Base-by-base conservation (phyloP, 1,140 invertebrate genomes). In the Cherax quadricarinatus region DNA sequence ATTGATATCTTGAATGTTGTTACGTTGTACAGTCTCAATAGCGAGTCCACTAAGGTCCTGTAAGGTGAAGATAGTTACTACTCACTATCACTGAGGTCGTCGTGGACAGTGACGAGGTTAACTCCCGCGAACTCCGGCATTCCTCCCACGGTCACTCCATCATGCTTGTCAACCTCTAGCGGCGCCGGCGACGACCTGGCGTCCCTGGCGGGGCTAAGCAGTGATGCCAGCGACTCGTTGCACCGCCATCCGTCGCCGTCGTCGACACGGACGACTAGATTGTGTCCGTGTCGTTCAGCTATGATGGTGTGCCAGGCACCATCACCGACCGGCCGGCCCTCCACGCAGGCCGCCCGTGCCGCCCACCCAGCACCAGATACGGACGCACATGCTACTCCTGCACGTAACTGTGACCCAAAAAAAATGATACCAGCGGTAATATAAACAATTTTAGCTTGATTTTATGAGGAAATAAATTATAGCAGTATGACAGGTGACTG, bases 11-110 rank as follows among this genome's bases (percentile, higher is more conserved):
- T 41, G 30, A 41, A 41, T 41, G 30, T 41, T 41, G 30, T 41
- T 41, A 1, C 2, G 30, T 41, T 41, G 30, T 41, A 41, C 30
- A 41, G 0, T 41, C 30, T 41, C 2, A 1, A 41, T 41, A 41
- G 30, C 30, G 30, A 41, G 30, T 41, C 30, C 30, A 41, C 2
- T 41, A 41, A 41, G 30, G 30, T 41, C 30, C 0, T 41, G 30
- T 2, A 41, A 41, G 30, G 30, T 41, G 30, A 41, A 41, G 30
- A 41, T 57, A 57, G 62, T 2, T 18, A 6, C 7, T 75, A 89
- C 88, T 89, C 48, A 89, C 88, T 83, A n/a, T 89, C 88, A 21
- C 60, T 78, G 30, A 89, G 80, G 48, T 89, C 88, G 1, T 89
- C 79, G 60, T 89, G 88, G 62, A 89, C 88, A 30, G 79, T 30